Percentiles rank a stretch among this genome's conserved stretches.
Conservation (phyloP, 2,113 vertebrate genomes). For the Gymnorhina tibicen region DNA sequence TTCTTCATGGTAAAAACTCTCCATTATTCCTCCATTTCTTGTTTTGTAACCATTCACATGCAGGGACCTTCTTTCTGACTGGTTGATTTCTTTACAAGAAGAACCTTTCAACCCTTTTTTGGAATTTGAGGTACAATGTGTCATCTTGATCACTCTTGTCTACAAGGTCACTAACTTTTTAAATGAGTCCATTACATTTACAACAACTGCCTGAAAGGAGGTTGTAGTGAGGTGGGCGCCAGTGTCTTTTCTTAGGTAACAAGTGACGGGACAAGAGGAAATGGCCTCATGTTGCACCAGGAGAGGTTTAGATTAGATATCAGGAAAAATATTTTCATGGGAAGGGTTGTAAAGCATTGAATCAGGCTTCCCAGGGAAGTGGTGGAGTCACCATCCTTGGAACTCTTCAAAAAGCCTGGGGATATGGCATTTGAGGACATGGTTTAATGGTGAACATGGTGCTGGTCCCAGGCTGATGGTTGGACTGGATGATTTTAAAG, state of each 20-base stretch:
- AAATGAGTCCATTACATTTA: not conserved
- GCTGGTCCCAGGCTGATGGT: not conserved
- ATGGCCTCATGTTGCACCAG: not conserved
- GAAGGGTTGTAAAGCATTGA: not conserved
- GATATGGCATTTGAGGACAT: not conserved
- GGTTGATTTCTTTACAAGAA: not conserved
- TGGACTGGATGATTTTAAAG: not conserved
- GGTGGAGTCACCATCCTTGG: not conserved
- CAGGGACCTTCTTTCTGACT: not conserved
- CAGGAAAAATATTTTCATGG: not conserved
- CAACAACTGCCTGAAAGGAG: not conserved
- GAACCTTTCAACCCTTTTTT: not conserved
- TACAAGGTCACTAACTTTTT: not conserved
- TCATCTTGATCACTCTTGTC: not conserved
- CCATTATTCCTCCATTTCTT: not conserved
- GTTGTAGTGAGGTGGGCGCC: not conserved
- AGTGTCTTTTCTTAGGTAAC: not conserved
- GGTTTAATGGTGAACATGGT: not conserved
- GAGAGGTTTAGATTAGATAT: not conserved
- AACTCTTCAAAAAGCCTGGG: not conserved
- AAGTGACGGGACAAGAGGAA: not conserved
- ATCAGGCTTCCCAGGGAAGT: not conserved
- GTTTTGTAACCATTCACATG: not conserved
- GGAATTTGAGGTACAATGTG: not conserved
- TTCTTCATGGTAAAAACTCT: not conserved